phyloP scores from a whole-genome alignment of 1,140 invertebrate species.

The Aphis craccivora region DNA sequence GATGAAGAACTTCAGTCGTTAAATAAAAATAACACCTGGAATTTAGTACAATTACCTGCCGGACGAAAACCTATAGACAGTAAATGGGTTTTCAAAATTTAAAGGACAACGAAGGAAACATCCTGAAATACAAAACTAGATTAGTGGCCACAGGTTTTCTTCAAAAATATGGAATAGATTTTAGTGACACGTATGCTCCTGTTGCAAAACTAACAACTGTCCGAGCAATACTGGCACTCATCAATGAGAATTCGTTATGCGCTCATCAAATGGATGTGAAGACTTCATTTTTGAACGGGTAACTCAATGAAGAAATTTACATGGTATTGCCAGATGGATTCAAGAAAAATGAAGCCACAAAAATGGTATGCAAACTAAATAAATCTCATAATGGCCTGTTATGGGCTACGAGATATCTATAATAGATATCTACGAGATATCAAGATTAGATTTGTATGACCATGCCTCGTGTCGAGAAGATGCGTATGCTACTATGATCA shows the following conservation, averaged over 20 bases:
- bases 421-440: too few relatives aligned
- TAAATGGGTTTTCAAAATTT: slow-evolving; percentile 54
- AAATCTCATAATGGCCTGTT: too few relatives aligned
- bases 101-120: not conserved
- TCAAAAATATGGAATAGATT: slow-evolving; percentile 37
- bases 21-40: too few relatives aligned
- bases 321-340: slow-evolving; percentile 62
- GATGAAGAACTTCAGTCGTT: too few relatives aligned
- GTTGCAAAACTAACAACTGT: slow-evolving; percentile 45
- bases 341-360: slow-evolving; percentile 27
- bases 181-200: slow-evolving; percentile 48
- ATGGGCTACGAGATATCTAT: too few relatives aligned
- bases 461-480: too few relatives aligned
- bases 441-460: too few relatives aligned
- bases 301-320: slow-evolving; percentile 62
- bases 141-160: slow-evolving; percentile 52
- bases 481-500: too few relatives aligned
- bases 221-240: slow-evolving; percentile 14
- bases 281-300: slow-evolving; percentile 64
- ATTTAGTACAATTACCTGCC: too few relatives aligned
- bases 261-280: slow-evolving; percentile 64
- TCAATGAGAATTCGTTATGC: not conserved
- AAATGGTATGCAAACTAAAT: slow-evolving; percentile 61
- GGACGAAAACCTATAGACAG: not conserved
- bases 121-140: slow-evolving; percentile 35